A percentile compares a stretch with the other conserved stretches of the same genome.
These are phyloP conservation scores for Oxycera nigricornis DNA, from an alignment of 2,888 invertebrate species.

Conservation along the genomic window DNA sequence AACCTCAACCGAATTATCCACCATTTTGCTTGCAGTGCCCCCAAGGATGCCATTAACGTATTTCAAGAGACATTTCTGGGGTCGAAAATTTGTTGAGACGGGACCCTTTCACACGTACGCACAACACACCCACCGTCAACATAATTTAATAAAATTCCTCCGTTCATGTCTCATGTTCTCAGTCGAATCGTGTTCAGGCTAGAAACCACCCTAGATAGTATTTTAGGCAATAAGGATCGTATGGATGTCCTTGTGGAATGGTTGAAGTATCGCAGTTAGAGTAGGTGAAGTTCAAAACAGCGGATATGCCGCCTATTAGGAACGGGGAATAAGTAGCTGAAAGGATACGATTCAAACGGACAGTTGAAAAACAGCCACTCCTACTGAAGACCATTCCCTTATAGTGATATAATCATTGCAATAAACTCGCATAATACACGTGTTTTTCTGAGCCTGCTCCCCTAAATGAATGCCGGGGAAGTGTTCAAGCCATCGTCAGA, in stretches of 20 bases:
- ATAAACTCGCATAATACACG: conserved; percentile 10
- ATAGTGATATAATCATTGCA: not conserved
- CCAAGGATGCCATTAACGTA: conserved; percentile 17
- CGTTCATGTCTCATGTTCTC: not conserved
- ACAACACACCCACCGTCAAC: conserved; percentile 20
- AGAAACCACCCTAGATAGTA: too few species aligned
- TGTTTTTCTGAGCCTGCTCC: not conserved
- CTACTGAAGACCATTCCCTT: not conserved
- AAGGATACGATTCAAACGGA: conserved; percentile 19
- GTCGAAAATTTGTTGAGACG: conserved; percentile 35
- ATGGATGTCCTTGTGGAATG: too few species aligned
- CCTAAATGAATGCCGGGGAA: conserved; percentile 7
- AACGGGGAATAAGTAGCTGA: too few species aligned
- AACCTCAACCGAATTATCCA: conserved; percentile 39
- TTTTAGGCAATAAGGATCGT: too few species aligned
- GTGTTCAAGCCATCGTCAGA: not conserved
- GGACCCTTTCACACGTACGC: conserved; percentile 27
- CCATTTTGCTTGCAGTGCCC: conserved; percentile 39
- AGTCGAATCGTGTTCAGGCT: too few species aligned
- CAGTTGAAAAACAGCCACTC: conserved; percentile 24
- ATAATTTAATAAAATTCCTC: conserved; percentile 44
- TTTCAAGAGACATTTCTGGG: conserved; percentile 7
- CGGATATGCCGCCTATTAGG: too few species aligned
- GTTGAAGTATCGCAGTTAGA: too few species aligned
- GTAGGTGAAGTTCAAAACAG: too few species aligned